Percentiles rank a stretch among this genome's conserved stretches.
Evolutionary conservation across 2,113 vertebrate genomes (phyloP).

Genomic region (Thomomys bottae): DNA sequence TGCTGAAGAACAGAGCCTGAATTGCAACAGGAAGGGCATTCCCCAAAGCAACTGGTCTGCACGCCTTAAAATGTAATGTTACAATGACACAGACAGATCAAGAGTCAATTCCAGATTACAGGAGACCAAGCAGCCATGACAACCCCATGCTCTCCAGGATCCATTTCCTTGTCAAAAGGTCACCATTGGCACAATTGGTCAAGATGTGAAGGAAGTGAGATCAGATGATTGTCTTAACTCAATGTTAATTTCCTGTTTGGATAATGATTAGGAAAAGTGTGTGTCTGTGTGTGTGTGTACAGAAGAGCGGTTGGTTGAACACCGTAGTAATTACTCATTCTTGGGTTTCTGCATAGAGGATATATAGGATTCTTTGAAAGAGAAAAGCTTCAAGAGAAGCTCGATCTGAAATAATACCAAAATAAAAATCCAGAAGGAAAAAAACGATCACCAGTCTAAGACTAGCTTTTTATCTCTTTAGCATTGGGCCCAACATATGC

Average conservation of each 20-base stretch:
- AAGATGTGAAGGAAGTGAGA: background rate
- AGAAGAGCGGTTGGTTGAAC: background rate
- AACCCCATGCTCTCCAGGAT: fast-evolving
- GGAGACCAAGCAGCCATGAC: background rate
- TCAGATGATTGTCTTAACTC: background rate
- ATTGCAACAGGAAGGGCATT: background rate
- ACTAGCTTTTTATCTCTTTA: background rate
- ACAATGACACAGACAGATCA: background rate
- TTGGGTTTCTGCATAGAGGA: background rate
- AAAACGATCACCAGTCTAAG: background rate
- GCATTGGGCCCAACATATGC: background rate
- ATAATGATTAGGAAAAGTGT: background rate
- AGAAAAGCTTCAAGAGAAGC: too few species aligned
- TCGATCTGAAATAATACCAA: background rate
- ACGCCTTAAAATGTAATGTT: background rate
- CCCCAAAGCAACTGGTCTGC: background rate
- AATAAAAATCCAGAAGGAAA: background rate
- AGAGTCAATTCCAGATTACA: background rate
- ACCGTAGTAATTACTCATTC: background rate
- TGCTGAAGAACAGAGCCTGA: background rate
- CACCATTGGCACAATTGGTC: background rate
- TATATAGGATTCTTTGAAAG: background rate
- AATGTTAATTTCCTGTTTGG: background rate
- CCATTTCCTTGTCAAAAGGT: background rate
- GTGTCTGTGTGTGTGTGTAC: background rate